Base-by-base conservation (phyloP, 1,140 invertebrate species). In the Saccostrea cuccullata region DNA sequence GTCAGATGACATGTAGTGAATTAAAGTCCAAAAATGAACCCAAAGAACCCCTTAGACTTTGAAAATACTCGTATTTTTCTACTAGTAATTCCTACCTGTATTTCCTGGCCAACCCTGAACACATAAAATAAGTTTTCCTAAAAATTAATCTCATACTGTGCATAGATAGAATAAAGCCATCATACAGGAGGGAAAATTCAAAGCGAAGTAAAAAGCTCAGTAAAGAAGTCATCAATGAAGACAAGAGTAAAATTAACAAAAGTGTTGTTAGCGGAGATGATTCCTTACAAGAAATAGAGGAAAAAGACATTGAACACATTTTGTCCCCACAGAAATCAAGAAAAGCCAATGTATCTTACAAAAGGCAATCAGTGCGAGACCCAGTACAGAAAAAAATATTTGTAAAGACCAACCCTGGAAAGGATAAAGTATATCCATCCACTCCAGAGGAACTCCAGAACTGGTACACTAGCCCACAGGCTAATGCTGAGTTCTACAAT, bases 211-310 rank as follows among this genome's bases (percentile, higher is more conserved):
- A 36, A 15, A 77, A 77, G 30, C 30, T 26, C 26, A 77, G 30
- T 26, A 77, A 77, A 77, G 30, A 77, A 30, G 12, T 11, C 23
- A 77, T 13, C 9, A 36, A 30, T 11, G 60, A 67, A 67, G 20
- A 67, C 20, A 67, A 67, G 23, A 67, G 60, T 23, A 77, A 36
- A 30, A 26, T 30, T 13, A 77, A 77, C 23, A 77, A 13, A 36
- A 77, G 70, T 36, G 70, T 77, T 77, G 70, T 77, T 11, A 77
- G 70, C 11, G 70, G 70, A 15, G 70, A 77, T 26, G 70, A 77
- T 13, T 77, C 70, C 23, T 17, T 77, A 36, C 30, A 77, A 36
- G 70, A 77, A 36, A 77, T 77, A 0, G 26, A 40, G 11, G 70
- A 26, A 77, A 26, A 77, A 30, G 70, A 77, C 70, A 26, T 77